Base-by-base conservation (phyloP, 2,113 vertebrate species). In the Chionodraco myersi region DNA sequence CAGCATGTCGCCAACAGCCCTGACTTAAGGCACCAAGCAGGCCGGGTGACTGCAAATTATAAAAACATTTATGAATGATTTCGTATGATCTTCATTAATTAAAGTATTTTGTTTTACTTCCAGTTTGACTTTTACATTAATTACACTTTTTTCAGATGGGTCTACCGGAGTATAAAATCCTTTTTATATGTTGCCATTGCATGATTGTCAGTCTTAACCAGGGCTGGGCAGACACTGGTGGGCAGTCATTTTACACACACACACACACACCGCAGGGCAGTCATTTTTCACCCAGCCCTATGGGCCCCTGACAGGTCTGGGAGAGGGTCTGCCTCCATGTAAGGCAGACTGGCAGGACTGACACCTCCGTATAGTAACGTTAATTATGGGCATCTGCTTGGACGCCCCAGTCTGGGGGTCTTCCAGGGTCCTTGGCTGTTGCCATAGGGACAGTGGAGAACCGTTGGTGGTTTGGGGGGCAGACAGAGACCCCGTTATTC, bases 381-480 rank as follows among this genome's bases (percentile, higher is more conserved):
- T 95, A 93, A 94, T 95, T 94, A 94, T 91, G 92, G 91, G 93
- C 92, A 93, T 94, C 91, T 93, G 94, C 91, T 94, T 56, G 81
- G 89, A 92, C 88, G 89, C 72, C 89, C 88, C 93, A 91, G 91
- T 89, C 91, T 92, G 83, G 87, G 84, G 93, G 91, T 91, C 88
- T 90, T 90, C 83, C 82, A 89, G 88, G 86, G 90, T 86, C 87
- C 86, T 73, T 81, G 85, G 88, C 92, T 93, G 94, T 95, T 95
- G 92, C 93, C 92, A 95, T 95, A 93, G 94, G 93, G 93, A 95
- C 60, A 63, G 80, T 53, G 58, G 80, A 89, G 93, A 86, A 84
- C 93, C 91, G 91, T 94, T 93, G 89, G 86, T 90, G 88, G 88
- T 90, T 92, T 85, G 77, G 76, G 71, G 87, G 83, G 80, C 90